Conservation (phyloP, 2,888 invertebrate species). For the Unio delphinus region DNA sequence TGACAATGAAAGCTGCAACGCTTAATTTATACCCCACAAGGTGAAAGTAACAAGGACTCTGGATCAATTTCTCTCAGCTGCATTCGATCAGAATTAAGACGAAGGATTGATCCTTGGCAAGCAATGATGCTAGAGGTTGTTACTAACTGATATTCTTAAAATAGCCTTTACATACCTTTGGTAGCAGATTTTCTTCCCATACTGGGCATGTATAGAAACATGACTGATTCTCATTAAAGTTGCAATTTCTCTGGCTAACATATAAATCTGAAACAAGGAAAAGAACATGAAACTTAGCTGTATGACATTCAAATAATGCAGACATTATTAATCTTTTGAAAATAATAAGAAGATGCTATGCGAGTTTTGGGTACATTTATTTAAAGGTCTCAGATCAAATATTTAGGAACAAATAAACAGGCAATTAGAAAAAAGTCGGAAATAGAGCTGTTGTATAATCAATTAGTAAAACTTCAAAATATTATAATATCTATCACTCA, state of each 20-base stretch:
- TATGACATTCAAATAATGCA: neutral
- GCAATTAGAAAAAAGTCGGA: neutral
- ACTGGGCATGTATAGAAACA: constrained; percentile 54
- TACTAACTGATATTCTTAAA: no score
- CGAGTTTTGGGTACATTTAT: no score
- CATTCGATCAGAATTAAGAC: no score
- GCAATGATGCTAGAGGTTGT: no score
- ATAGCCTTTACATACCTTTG: constrained; percentile 39
- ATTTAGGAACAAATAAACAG: neutral
- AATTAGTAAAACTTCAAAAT: neutral
- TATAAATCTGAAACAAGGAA: constrained; percentile 47
- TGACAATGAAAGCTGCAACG: no score
- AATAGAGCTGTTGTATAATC: neutral
- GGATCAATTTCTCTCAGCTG: no score
- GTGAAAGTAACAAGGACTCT: no score
- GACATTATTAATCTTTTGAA: neutral
- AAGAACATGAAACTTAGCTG: neutral
- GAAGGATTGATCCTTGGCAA: no score
- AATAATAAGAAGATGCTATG: neutral
- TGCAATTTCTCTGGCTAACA: constrained; percentile 53
- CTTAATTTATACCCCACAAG: no score
- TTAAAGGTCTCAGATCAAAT: no score
- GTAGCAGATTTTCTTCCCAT: constrained; percentile 52
- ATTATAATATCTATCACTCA: no score
- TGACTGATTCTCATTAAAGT: constrained; percentile 48